Evolutionary conservation across 2,797 vertebrate species (phyloP).

Genomic region (Diglossa cyanea): DNA sequence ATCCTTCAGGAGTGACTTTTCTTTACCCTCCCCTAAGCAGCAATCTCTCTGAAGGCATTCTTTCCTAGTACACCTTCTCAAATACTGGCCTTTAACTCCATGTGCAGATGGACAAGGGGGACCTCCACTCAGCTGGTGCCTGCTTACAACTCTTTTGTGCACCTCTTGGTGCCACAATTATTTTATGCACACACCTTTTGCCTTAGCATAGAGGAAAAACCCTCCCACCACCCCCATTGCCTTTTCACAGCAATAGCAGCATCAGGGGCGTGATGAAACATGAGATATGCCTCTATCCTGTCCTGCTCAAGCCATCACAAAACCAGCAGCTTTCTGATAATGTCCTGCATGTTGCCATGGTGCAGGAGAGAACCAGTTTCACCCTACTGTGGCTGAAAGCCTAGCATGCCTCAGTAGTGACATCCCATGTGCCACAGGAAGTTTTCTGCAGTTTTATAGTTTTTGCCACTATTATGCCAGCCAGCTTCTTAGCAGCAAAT

Average conservation of each 20-base stretch:
- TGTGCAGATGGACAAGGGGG: neutral
- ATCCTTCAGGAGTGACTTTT: slow-evolving; percentile 31
- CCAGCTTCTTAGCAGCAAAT: neutral
- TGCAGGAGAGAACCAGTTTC: neutral
- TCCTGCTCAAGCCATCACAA: neutral
- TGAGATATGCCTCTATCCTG: neutral
- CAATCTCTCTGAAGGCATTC: neutral
- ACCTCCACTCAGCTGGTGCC: neutral
- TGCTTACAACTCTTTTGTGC: neutral
- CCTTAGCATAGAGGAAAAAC: neutral
- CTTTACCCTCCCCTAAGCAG: slow-evolving; percentile 9
- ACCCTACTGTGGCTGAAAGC: neutral
- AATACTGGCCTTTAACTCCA: neutral
- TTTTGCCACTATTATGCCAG: neutral
- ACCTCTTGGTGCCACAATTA: rapidly evolving
- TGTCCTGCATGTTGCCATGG: neutral
- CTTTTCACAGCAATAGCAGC: neutral
- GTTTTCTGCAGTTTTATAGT: neutral
- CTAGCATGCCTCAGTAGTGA: neutral
- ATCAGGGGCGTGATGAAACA: neutral
- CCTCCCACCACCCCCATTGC: neutral
- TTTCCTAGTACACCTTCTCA: neutral
- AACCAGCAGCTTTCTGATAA: neutral
- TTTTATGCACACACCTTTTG: neutral
- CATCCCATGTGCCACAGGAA: rapidly evolving